Percentiles rank a stretch among this genome's conserved stretches.
phyloP scores from a whole-genome alignment of 1,140 invertebrate genomes.

The Ridgeia piscesae region DNA sequence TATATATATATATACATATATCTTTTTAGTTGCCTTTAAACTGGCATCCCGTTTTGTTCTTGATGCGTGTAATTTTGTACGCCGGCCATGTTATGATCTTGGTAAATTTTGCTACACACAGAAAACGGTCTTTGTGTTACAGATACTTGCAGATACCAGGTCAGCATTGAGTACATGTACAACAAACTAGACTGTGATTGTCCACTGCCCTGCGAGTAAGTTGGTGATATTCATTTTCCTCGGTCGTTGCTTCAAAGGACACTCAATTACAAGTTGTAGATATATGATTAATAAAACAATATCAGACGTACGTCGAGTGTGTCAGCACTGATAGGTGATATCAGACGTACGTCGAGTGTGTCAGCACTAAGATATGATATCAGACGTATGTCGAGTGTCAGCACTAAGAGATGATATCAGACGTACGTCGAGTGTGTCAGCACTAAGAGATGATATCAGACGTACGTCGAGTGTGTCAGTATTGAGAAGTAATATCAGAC shows the following conservation, averaged over 20 bases:
- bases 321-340: no score
- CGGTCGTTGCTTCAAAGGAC: no score
- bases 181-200: constrained; percentile 19
- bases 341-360: no score
- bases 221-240: neutral
- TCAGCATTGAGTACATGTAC: neutral
- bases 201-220: constrained; percentile 21
- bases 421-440: no score
- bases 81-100: neutral
- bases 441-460: no score
- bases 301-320: neutral
- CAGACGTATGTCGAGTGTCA: no score
- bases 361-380: no score
- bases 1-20: neutral
- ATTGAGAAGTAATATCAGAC: no score
- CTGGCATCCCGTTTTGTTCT: neutral
- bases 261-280: neutral
- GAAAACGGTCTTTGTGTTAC: neutral
- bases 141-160: neutral
- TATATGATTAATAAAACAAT: neutral
- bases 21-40: neutral
- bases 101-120: neutral
- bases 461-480: no score
- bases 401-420: neutral
- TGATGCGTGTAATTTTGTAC: neutral